Conservation (phyloP, 2,797 vertebrate species). For the Lophius americanus region DNA sequence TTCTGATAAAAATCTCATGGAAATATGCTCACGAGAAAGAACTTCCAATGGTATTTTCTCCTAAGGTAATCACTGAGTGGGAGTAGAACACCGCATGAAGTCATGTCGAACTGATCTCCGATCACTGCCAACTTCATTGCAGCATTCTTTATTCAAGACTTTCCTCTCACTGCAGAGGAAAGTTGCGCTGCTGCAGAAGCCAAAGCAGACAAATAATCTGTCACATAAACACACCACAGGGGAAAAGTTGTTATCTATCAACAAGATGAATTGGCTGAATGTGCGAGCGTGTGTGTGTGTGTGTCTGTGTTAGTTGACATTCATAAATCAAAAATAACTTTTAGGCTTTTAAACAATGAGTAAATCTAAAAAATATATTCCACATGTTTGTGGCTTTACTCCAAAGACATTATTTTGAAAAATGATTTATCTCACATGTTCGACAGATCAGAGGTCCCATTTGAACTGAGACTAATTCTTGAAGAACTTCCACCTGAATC, state of each 20-base stretch:
- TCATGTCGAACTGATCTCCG: constrained; percentile 47
- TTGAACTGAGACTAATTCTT: not conserved
- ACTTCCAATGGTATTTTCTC: constrained; percentile 37
- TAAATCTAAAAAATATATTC: constrained; percentile 21
- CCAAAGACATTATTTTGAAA: constrained; percentile 16
- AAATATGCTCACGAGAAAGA: constrained; percentile 56
- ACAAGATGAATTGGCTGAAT: constrained; percentile 29
- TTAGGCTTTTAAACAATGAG: constrained; percentile 25
- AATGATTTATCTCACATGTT: constrained; percentile 5
- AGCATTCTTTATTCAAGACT: constrained; percentile 36
- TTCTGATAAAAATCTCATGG: constrained; percentile 57
- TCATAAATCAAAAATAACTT: constrained; percentile 20
- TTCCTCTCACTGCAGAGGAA: constrained; percentile 33
- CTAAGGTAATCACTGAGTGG: constrained; percentile 35
- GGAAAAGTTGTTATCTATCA: constrained; percentile 45
- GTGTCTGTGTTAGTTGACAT: not conserved
- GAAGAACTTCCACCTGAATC: not conserved
- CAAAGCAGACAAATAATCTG: constrained; percentile 54
- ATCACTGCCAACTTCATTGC: constrained; percentile 34
- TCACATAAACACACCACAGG: constrained; percentile 38
- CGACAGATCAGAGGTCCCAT: constrained; percentile 1
- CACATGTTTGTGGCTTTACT: constrained; percentile 14
- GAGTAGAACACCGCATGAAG: constrained; percentile 35
- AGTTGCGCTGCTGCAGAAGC: constrained; percentile 39
- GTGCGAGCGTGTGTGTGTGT: constrained; percentile 5